phyloP scores from a whole-genome alignment of 2,888 invertebrate genomes.

The Resseliella maxima region DNA sequence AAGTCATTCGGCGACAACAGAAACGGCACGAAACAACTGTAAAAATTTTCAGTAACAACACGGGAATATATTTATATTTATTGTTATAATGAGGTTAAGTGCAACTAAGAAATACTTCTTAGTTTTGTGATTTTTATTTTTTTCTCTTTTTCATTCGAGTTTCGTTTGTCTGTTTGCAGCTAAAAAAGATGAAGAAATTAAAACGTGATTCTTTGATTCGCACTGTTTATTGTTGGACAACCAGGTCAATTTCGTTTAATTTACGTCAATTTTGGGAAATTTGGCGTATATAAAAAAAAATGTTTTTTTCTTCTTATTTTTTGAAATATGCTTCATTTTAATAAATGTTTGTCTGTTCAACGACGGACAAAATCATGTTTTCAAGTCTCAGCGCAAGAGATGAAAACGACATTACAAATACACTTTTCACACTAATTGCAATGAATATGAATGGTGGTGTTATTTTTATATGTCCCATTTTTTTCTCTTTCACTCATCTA shows the following conservation, averaged over 20 bases:
- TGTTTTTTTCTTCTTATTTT: no score
- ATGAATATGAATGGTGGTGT: neutral
- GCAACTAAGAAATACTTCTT: constrained; percentile 1
- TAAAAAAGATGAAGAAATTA: neutral
- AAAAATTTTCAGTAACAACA: neutral
- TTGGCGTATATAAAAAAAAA: neutral
- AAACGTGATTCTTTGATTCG: constrained; percentile 42
- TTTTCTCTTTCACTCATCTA: no score
- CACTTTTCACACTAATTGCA: neutral
- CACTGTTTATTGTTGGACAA: neutral
- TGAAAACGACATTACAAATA: neutral
- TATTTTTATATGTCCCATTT: neutral
- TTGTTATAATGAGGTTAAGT: constrained; percentile 25
- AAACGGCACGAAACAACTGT: constrained; percentile 3
- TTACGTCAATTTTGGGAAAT: constrained; percentile 1
- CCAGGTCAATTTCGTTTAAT: constrained; percentile 27
- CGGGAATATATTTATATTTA: neutral
- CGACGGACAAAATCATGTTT: neutral
- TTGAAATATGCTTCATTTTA: neutral
- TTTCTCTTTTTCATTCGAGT: neutral
- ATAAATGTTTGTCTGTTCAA: neutral
- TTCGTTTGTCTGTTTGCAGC: neutral
- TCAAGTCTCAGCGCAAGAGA: neutral
- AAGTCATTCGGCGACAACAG: neutral
- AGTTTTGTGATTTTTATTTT: neutral